These are phyloP conservation scores for Drosophila carrolli DNA, from an alignment of 1,140 invertebrate species.

Conservation along the genomic window DNA sequence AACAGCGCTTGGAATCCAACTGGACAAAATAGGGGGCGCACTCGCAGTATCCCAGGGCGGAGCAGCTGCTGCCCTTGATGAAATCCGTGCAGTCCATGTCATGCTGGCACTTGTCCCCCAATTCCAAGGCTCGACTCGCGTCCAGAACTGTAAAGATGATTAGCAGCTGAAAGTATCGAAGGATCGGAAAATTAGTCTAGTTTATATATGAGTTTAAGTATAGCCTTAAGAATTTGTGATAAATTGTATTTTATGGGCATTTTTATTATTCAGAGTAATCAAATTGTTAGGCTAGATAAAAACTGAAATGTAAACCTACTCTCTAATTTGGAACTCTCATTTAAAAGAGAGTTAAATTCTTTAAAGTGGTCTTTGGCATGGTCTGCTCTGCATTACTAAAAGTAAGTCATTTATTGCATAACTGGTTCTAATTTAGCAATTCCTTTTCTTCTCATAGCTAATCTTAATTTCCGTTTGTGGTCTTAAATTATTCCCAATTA, in stretches of 20 bases:
- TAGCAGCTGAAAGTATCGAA: slow-evolving; percentile 40
- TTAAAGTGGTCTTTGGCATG: too few relatives aligned
- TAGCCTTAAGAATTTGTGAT: too few relatives aligned
- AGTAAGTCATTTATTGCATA: too few relatives aligned
- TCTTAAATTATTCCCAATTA: background rate
- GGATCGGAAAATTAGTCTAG: background rate
- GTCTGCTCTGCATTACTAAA: too few relatives aligned
- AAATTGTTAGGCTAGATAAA: too few relatives aligned
- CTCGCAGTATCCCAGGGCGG: slow-evolving; percentile 86
- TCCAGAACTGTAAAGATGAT: slow-evolving; percentile 57
- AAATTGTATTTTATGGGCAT: too few relatives aligned
- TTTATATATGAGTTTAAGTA: background rate
- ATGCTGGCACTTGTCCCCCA: slow-evolving; percentile 83
- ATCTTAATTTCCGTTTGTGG: background rate
- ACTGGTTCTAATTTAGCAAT: too few relatives aligned
- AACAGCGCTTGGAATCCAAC: slow-evolving; percentile 87
- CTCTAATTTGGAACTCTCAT: too few relatives aligned
- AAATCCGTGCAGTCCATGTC: slow-evolving; percentile 85
- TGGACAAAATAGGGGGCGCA: slow-evolving; percentile 89
- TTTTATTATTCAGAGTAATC: too few relatives aligned
- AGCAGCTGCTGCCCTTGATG: slow-evolving; percentile 84
- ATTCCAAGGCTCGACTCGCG: slow-evolving; percentile 44
- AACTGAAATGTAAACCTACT: too few relatives aligned
- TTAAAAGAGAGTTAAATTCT: too few relatives aligned
- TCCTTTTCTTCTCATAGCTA: too few relatives aligned